phyloP scores from a whole-genome alignment of 1,140 invertebrate species.

The Proales similis region DNA sequence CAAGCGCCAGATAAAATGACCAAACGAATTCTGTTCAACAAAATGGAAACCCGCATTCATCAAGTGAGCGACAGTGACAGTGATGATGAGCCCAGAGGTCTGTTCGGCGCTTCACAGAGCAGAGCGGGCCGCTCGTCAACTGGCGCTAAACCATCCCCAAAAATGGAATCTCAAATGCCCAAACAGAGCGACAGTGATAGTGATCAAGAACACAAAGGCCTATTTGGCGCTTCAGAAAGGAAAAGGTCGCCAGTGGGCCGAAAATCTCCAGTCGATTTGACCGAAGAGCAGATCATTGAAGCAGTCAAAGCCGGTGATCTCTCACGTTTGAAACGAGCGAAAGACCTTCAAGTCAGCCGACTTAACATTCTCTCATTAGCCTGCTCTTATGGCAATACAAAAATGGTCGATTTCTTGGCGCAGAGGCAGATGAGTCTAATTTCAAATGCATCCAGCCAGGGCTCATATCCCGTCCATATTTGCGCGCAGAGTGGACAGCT shows the following conservation, averaged over 20 bases:
- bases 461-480: constrained; percentile 18
- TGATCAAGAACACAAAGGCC: not conserved
- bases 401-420: constrained; percentile 17
- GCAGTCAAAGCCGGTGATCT: constrained; percentile 21
- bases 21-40: constrained; percentile 13
- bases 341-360: not conserved
- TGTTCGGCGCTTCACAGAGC: not conserved
- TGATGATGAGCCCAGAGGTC: constrained; percentile 18
- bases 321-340: constrained; percentile 6
- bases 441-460: not conserved
- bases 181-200: not conserved
- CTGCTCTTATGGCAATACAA: constrained; percentile 8
- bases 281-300: too few relatives aligned
- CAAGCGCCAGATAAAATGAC: not conserved
- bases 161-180: not conserved
- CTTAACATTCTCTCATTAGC: constrained; percentile 8
- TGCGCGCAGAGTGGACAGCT: constrained; percentile 22
- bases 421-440: constrained; percentile 9
- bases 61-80: too few relatives aligned
- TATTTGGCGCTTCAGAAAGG: too few relatives aligned
- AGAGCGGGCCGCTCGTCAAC: not conserved
- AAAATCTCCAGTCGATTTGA: too few relatives aligned
- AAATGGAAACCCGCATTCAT: constrained; percentile 29
- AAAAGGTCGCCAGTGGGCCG: too few relatives aligned
- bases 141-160: constrained; percentile 12